phyloP scores from a whole-genome alignment of 2,888 invertebrate genomes.

The Nymphalis urticae region DNA sequence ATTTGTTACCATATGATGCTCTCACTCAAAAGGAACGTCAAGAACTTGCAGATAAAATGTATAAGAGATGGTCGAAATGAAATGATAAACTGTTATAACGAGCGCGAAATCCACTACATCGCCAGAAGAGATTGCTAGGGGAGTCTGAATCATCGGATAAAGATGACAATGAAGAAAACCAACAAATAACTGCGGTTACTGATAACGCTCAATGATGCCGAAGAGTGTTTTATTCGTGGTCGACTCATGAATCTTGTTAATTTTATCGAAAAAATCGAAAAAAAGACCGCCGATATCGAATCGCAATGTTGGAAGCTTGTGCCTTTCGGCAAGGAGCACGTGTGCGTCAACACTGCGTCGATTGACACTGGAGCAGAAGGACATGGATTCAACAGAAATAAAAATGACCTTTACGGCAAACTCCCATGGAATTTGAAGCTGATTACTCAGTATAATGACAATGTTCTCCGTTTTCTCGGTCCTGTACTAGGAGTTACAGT shows the following conservation, averaged over 20 bases:
- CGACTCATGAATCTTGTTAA: conserved; percentile 49
- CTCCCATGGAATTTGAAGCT: conserved; percentile 95
- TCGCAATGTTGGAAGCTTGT: conserved; percentile 92
- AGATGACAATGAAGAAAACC: conserved; percentile 68
- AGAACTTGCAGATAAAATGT: conserved; percentile 87
- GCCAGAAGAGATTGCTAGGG: conserved; percentile 51
- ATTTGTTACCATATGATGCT: conserved; percentile 93
- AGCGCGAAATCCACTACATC: conserved; percentile 59
- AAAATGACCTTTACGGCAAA: conserved; percentile 86
- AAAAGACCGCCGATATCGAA: conserved; percentile 78
- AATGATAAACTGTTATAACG: conserved; percentile 68
- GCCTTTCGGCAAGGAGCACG: conserved; percentile 87
- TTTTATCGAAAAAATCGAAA: conserved; percentile 45
- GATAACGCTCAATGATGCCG: conserved; percentile 78
- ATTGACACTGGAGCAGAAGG: conserved; percentile 93
- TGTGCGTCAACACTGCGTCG: conserved; percentile 92
- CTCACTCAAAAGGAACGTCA: conserved; percentile 88
- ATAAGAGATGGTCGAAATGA: conserved; percentile 86
- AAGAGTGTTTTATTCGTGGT: conserved; percentile 87
- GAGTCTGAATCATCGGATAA: conserved; percentile 57
- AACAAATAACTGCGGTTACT: conserved; percentile 54
- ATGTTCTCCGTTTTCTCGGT: conserved; percentile 91
- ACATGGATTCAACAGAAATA: conserved; percentile 89
- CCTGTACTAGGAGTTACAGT: conserved; percentile 93
- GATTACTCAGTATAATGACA: conserved; percentile 88